Conservation (phyloP, 2,888 invertebrate species). For the Leucophora obtusa region DNA sequence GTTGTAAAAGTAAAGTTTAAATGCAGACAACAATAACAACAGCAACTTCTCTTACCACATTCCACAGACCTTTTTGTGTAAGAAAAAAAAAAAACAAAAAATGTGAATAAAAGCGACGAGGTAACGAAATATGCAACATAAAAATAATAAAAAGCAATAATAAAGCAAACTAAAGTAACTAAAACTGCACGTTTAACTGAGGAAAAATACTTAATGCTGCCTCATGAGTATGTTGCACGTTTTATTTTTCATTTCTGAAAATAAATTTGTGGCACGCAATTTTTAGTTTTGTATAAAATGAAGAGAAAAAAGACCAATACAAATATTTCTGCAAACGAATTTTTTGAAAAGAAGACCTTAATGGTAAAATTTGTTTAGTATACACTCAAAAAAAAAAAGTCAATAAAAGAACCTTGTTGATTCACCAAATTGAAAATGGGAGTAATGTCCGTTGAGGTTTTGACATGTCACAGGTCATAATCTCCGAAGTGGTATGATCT, state of each 20-base stretch:
- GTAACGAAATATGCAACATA: constrained; percentile 32
- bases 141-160: constrained; percentile 42
- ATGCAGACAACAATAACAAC: constrained; percentile 43
- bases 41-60: constrained; percentile 60
- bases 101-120: constrained; percentile 12
- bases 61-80: constrained; percentile 50
- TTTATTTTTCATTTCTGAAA: constrained; percentile 24
- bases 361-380: too few species aligned
- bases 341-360: too few species aligned
- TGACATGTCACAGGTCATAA: too few species aligned
- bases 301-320: constrained; percentile 14
- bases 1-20: constrained; percentile 53
- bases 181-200: constrained; percentile 29
- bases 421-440: too few species aligned
- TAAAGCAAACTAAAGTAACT: constrained; percentile 33
- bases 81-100: constrained; percentile 46
- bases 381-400: too few species aligned
- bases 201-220: constrained; percentile 40
- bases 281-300: constrained; percentile 31
- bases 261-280: constrained; percentile 59
- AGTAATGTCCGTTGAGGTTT: too few species aligned
- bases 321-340: not conserved
- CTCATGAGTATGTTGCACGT: constrained; percentile 54
- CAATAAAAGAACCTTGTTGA: too few species aligned
- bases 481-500: too few species aligned